Base-by-base conservation (phyloP, 1,140 invertebrate genomes). In the Zaprionus capensis region DNA sequence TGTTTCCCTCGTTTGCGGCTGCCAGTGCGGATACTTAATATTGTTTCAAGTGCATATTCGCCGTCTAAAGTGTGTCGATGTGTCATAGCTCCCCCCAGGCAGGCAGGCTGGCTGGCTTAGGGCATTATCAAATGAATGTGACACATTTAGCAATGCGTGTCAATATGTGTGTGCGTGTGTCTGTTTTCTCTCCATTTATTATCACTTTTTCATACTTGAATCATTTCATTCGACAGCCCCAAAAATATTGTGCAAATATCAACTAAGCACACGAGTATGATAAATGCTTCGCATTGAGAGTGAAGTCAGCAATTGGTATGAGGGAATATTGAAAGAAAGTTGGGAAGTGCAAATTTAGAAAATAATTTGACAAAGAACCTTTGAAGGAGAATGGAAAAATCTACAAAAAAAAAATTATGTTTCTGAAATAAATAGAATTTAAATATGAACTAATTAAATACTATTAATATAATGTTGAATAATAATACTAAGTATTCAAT, bases 211-310 rank as follows among this genome's bases (percentile, higher is more conserved):
- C 72, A 55, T 72, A 59, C 70, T 80, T 51, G 53, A 68, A 66
- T 65, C 63, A 63, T 64, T 57, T 61, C 15, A 41, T 51, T 51
- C 65, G 72, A 79, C 71, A 80, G 71, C 65, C 65, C 49, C 68
- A 63, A 46, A 80, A 69, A 63, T 53, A 61, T 61, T 68, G 46
- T 44, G 63, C 53, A 81, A 81, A 80, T 44, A 75, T 31, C n/a
- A 63, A 31, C 14, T n/a, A 56, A 31, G 31, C n/a, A 46, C 41
- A 46, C n/a, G 7, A 46, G n/a, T 46, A 46, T 46, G n/a, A 46
- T 46, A 7, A 46, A 46, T 46, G 41, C 7, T 46, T 11, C 2
- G 41, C n/a, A 46, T 46, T 46, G 15, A 12, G 46, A 12, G 20
- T 24, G 4, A 7, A 51, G 20, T 12, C 17, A 14, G 20, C 3